phyloP scores from a whole-genome alignment of 2,888 invertebrate species.

The Pristionchus mayeri region DNA sequence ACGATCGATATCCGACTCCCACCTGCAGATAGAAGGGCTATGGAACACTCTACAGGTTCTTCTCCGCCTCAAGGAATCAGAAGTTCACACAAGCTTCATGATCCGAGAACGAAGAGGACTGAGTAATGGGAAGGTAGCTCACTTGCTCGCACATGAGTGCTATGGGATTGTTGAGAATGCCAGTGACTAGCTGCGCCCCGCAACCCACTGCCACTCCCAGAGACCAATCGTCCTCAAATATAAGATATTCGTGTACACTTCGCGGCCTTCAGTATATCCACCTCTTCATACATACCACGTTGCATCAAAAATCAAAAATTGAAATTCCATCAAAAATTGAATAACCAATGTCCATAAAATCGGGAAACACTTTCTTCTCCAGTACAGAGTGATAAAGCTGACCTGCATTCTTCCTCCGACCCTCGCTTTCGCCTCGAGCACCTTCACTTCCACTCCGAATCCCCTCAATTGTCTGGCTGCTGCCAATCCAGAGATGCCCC shows the following conservation, averaged over 20 bases:
- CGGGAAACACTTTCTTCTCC: no score
- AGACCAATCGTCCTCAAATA: slow-evolving; percentile 66
- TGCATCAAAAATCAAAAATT: no score
- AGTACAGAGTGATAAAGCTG: not conserved
- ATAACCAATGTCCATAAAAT: no score
- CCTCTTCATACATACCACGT: no score
- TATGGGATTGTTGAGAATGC: slow-evolving; percentile 79
- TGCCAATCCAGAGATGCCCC: slow-evolving; percentile 78
- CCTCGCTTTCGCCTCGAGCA: slow-evolving; percentile 78
- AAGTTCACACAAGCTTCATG: no score
- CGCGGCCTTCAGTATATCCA: no score
- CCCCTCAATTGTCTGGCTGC: slow-evolving; percentile 78
- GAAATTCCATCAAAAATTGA: no score
- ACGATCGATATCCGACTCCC: slow-evolving; percentile 58
- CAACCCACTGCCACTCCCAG: slow-evolving; percentile 76
- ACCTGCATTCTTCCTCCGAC: slow-evolving; percentile 78
- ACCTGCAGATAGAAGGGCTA: no score
- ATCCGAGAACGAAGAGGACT: no score
- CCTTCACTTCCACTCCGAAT: slow-evolving; percentile 77
- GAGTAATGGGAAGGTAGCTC: no score
- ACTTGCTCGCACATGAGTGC: slow-evolving; percentile 79
- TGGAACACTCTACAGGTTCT: no score
- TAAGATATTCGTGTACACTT: not conserved
- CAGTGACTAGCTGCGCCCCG: slow-evolving; percentile 79
- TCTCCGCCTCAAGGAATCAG: no score